Percentiles rank a stretch among this genome's conserved stretches.
Evolutionary conservation across 2,888 invertebrate species (phyloP).

Genomic region (Bedellia somnulentella): DNA sequence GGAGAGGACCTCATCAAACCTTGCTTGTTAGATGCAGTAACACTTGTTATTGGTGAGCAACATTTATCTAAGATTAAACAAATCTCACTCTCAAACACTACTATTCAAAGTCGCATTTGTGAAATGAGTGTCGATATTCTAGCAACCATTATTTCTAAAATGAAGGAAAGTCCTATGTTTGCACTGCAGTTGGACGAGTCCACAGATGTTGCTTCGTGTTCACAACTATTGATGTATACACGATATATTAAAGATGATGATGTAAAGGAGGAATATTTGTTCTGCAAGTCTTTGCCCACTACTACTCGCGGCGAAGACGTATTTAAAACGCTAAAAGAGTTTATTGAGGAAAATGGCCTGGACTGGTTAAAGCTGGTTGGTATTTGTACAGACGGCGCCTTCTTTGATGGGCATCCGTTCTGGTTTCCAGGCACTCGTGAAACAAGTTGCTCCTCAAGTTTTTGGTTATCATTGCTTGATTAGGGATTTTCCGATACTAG

Average conservation of each 20-base stretch:
- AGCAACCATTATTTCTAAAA: slow-evolving; percentile 11
- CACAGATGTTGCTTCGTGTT: slow-evolving; percentile 8
- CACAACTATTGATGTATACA: slow-evolving; percentile 7
- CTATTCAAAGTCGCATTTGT: slow-evolving; percentile 8
- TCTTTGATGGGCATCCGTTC: slow-evolving; percentile 9
- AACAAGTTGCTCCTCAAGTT: slow-evolving; percentile 10
- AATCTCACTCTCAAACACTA: no score
- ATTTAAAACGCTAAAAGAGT: slow-evolving; percentile 8
- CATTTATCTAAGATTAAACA: no score
- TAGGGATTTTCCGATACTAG: no score
- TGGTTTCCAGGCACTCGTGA: slow-evolving; percentile 10
- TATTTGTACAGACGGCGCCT: slow-evolving; percentile 8
- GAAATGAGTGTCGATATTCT: slow-evolving; percentile 10
- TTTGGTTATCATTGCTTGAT: slow-evolving; percentile 8
- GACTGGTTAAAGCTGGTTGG: slow-evolving; percentile 9
- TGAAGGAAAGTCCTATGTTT: slow-evolving; percentile 11
- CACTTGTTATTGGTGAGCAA: no score
- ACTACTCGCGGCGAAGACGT: slow-evolving; percentile 9
- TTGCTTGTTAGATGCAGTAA: no score
- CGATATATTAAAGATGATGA: slow-evolving; percentile 7
- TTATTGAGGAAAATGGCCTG: slow-evolving; percentile 8
- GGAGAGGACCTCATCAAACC: slow-evolving; percentile 12
- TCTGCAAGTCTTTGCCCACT: slow-evolving; percentile 9
- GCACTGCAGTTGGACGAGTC: slow-evolving; percentile 9
- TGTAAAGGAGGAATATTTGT: slow-evolving; percentile 8